A percentile compares a stretch with the other conserved stretches of the same genome.
Evolutionary conservation across 2,888 invertebrate species (phyloP).

Genomic region (Clusia tigrina): DNA sequence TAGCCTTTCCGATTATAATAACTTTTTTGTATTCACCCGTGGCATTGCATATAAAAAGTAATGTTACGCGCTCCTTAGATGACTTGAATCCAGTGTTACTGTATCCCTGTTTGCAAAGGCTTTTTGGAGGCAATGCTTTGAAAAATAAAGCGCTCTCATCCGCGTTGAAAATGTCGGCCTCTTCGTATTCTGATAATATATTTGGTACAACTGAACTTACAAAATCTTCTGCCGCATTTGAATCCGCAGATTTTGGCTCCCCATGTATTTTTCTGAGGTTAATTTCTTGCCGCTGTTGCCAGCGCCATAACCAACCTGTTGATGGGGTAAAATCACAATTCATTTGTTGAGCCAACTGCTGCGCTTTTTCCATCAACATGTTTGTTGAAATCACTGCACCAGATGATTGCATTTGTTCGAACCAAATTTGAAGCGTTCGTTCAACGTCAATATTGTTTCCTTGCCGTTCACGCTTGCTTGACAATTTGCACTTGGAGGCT

Average conservation of each 20-base stretch:
- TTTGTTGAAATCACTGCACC: too few species aligned
- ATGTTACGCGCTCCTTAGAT: slow-evolving; percentile 25
- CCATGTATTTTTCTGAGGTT: slow-evolving; percentile 29
- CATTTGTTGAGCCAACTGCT: slow-evolving; percentile 25
- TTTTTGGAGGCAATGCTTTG: slow-evolving; percentile 30
- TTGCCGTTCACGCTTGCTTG: slow-evolving; percentile 26
- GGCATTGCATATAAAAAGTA: slow-evolving; percentile 18
- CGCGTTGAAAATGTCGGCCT: slow-evolving; percentile 27
- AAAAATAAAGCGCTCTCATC: too few species aligned
- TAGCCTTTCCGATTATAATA: too few species aligned
- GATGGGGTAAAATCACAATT: slow-evolving; percentile 28
- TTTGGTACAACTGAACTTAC: slow-evolving; percentile 26
- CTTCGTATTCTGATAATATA: slow-evolving; percentile 28
- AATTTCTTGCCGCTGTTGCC: slow-evolving; percentile 28
- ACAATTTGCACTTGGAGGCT: slow-evolving; percentile 29
- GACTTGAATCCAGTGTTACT: slow-evolving; percentile 27
- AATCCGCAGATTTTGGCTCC: slow-evolving; percentile 28
- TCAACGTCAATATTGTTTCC: slow-evolving; percentile 28
- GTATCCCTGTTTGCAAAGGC: slow-evolving; percentile 26
- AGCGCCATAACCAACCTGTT: slow-evolving; percentile 28
- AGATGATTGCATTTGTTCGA: slow-evolving; percentile 29
- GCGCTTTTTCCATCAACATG: slow-evolving; percentile 29
- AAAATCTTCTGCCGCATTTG: slow-evolving; percentile 27
- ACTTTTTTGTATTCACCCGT: slow-evolving; percentile 22
- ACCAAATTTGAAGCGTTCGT: slow-evolving; percentile 27